phyloP scores from a whole-genome alignment of 2,113 vertebrate genomes.

The Sinocyclocheilus maitianheensis region DNA sequence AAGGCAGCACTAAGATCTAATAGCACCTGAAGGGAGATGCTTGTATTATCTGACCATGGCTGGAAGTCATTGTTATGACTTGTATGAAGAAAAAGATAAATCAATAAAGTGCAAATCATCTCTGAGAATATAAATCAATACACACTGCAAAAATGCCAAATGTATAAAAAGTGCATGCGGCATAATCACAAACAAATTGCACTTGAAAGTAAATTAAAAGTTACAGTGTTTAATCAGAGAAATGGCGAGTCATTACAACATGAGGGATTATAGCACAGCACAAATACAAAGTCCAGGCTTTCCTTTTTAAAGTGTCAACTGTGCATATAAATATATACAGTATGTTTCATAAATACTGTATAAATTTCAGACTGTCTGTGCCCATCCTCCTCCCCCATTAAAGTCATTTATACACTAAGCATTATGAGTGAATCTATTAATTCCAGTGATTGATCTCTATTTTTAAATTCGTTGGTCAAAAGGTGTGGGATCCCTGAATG shows the following conservation, averaged over 20 bases:
- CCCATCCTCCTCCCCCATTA: background rate
- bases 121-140: too few species aligned
- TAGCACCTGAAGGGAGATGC: background rate
- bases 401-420: background rate
- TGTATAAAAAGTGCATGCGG: background rate
- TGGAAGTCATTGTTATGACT: background rate
- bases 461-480: background rate
- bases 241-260: background rate
- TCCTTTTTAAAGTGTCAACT: background rate
- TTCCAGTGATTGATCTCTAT: background rate
- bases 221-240: background rate
- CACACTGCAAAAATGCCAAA: too few species aligned
- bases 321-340: background rate
- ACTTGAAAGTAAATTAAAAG: background rate
- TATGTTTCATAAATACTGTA: background rate
- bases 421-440: background rate
- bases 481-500: background rate
- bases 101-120: background rate
- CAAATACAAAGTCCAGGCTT: background rate
- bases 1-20: background rate
- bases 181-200: background rate
- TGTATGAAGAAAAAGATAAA: background rate
- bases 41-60: background rate
- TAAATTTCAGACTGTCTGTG: background rate
- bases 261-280: background rate